A percentile compares a stretch with the other conserved stretches of the same genome.
phyloP scores from a whole-genome alignment of 2,797 vertebrate genomes.

The Pyrocephalus nanus region DNA sequence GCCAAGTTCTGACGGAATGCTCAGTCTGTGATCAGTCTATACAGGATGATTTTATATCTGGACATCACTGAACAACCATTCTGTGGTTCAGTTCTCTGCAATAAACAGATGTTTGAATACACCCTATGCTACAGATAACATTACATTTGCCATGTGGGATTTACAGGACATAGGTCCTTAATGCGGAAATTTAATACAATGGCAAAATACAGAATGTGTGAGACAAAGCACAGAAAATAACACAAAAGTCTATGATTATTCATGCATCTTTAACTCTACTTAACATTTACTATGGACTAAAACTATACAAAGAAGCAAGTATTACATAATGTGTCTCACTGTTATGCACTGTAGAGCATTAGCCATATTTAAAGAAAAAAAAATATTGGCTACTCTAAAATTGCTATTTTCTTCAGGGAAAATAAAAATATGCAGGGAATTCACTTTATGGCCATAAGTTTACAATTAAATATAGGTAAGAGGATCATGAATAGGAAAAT shows the following conservation, averaged over 20 bases:
- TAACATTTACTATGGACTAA: neutral
- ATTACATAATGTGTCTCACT: neutral
- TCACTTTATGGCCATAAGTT: neutral
- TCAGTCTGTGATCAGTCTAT: neutral
- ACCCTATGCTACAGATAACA: constrained; percentile 14
- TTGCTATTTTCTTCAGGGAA: neutral
- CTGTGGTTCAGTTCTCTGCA: constrained; percentile 42
- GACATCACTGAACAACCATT: constrained; percentile 56
- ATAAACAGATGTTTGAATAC: constrained; percentile 67
- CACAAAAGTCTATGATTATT: neutral
- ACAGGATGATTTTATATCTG: constrained; percentile 16
- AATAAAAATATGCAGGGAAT: neutral
- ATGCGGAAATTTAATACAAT: constrained; percentile 63
- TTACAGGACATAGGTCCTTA: constrained; percentile 63
- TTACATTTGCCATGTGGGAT: constrained; percentile 40
- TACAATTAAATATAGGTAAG: neutral
- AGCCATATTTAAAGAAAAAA: neutral
- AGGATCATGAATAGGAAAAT: neutral
- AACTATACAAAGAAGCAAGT: neutral
- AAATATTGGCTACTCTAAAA: neutral
- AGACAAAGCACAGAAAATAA: constrained; percentile 35
- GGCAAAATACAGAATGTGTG: constrained; percentile 36
- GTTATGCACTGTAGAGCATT: neutral
- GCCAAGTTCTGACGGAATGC: neutral
- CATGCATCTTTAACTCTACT: neutral